Conservation (phyloP, 2,888 invertebrate genomes). For the Sarcophaga carnaria region DNA sequence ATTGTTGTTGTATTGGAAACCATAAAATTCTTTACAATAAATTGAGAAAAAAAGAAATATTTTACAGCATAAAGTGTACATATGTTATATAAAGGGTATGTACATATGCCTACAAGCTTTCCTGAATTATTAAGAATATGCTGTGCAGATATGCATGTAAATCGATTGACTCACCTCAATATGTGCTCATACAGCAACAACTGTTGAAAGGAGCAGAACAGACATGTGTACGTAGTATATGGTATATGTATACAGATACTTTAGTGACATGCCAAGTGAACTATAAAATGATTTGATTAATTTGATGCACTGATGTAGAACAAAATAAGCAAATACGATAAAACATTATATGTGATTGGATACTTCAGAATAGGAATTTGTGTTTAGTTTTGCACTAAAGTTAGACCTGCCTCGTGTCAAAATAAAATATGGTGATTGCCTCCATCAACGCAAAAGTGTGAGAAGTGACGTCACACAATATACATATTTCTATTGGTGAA, state of each 20-base stretch:
- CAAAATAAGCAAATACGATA: background rate
- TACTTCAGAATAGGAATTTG: no score
- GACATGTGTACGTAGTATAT: no score
- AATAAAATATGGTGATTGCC: no score
- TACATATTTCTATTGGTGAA: no score
- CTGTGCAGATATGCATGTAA: background rate
- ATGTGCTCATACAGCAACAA: no score
- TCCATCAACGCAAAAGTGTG: no score
- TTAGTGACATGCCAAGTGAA: conserved; percentile 7
- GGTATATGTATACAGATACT: background rate
- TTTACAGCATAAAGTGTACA: background rate
- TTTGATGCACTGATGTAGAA: background rate
- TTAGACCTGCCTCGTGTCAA: no score
- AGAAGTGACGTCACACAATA: no score
- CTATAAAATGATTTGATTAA: conserved; percentile 6
- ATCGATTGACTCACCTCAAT: conserved; percentile 32
- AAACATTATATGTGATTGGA: background rate
- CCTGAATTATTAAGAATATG: conserved; percentile 1
- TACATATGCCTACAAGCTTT: no score
- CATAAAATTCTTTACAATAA: conserved; percentile 34
- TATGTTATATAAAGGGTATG: no score
- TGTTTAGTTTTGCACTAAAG: no score
- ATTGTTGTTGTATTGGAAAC: conserved; percentile 16
- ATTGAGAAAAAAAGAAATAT: background rate
- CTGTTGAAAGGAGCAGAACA: no score